These are phyloP conservation scores for Catalaphyllia jardinei DNA, from an alignment of 64 coral and sea anemone species.

Conservation along the genomic window DNA sequence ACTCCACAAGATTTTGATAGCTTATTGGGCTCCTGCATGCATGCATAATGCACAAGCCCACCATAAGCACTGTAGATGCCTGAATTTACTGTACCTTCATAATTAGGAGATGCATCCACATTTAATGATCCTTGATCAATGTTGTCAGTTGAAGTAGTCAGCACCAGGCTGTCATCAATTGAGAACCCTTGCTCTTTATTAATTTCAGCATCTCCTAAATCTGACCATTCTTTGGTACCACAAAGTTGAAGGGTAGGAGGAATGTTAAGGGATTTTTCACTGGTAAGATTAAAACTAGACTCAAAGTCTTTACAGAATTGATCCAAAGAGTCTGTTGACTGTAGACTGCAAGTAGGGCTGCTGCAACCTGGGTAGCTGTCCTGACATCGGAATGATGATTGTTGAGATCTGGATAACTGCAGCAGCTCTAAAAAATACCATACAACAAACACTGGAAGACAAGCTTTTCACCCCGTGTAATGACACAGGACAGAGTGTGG, in stretches of 20 bases:
- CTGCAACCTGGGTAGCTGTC: constrained; percentile 1
- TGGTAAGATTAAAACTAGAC: not conserved
- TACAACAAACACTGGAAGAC: too few relatives aligned
- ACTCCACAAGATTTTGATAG: not conserved
- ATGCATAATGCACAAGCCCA: not conserved
- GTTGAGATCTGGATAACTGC: not conserved
- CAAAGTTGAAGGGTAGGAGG: not conserved
- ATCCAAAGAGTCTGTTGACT: constrained; percentile 16
- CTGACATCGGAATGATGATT: not conserved
- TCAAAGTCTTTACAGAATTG: constrained; percentile 20
- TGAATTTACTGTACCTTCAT: constrained; percentile 1
- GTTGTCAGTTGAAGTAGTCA: not conserved
- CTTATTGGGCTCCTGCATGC: not conserved
- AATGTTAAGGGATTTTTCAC: constrained; percentile 1
- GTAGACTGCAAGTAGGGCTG: not conserved
- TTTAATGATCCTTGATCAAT: not conserved
- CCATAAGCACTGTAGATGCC: not conserved
- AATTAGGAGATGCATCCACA: not conserved
- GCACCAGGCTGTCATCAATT: not conserved
- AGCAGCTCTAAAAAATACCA: not conserved
- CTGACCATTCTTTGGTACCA: not conserved
- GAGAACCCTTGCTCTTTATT: not conserved
- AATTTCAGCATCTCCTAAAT: not conserved
- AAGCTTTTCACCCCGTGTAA: too few relatives aligned
- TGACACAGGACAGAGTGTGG: too few relatives aligned